These are phyloP conservation scores for Polia nebulosa DNA, from an alignment of 2,888 invertebrate species.

Conservation along the genomic window DNA sequence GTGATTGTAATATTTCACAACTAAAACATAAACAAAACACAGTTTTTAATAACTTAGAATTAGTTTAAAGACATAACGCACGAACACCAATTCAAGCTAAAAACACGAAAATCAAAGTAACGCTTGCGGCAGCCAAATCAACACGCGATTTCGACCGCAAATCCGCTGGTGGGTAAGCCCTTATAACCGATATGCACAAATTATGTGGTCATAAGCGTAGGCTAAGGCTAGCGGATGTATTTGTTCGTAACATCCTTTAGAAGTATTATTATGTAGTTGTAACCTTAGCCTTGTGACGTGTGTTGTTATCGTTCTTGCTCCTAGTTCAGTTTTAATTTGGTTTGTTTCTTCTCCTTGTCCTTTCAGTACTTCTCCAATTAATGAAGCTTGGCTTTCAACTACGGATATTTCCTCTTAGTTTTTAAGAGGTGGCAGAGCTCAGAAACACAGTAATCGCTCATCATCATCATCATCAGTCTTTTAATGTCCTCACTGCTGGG, in stretches of 20 bases:
- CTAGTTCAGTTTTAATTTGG: slow-evolving; percentile 1
- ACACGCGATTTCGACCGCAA: slow-evolving; percentile 48
- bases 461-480: too few species aligned
- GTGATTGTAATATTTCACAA: neutral
- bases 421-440: too few species aligned
- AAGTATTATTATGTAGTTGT: slow-evolving; percentile 43
- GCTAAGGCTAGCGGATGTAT: slow-evolving; percentile 67
- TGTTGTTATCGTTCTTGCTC: slow-evolving; percentile 14
- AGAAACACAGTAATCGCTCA: too few species aligned
- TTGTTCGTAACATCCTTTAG: slow-evolving; percentile 60
- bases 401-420: too few species aligned
- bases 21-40: slow-evolving; percentile 12
- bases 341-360: neutral
- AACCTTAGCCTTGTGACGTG: slow-evolving; percentile 64
- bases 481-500: too few species aligned
- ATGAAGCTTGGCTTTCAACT: neutral
- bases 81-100: slow-evolving; percentile 20
- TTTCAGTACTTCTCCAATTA: neutral
- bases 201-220: slow-evolving; percentile 49
- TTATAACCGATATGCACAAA: slow-evolving; percentile 41
- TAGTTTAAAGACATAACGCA: slow-evolving; percentile 5
- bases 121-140: slow-evolving; percentile 29
- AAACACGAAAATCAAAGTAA: slow-evolving; percentile 29
- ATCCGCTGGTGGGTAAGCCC: slow-evolving; percentile 47
- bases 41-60: slow-evolving; percentile 13